phyloP scores from a whole-genome alignment of 2,113 vertebrate species.

The Arothron firmamentum region DNA sequence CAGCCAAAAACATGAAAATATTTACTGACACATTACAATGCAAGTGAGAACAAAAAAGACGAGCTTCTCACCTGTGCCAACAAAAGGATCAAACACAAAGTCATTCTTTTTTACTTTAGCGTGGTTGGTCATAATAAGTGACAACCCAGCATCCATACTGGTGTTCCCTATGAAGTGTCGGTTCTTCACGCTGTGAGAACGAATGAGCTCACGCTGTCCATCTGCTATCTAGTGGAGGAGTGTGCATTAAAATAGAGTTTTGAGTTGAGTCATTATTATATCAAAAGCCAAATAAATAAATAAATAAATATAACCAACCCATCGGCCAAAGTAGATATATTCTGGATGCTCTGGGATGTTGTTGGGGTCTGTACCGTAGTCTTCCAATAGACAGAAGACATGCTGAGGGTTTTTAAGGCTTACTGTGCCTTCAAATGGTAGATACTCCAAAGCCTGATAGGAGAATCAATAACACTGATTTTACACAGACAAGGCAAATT shows the following conservation, averaged over 20 bases:
- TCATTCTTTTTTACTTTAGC: constrained; percentile 90
- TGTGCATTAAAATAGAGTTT: not conserved
- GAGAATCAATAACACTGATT: not conserved
- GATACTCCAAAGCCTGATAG: constrained; percentile 86
- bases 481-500: not conserved
- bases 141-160: constrained; percentile 95
- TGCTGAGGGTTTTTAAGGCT: constrained; percentile 89
- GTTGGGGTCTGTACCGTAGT: constrained; percentile 92
- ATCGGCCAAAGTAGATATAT: constrained; percentile 92
- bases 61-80: constrained; percentile 86
- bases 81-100: constrained; percentile 95
- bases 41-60: not conserved
- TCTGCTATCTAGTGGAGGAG: constrained; percentile 83
- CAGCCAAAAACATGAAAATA: not conserved
- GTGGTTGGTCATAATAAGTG: constrained; percentile 97
- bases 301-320: constrained; percentile 79
- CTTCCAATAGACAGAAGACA: constrained; percentile 89
- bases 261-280: not conserved
- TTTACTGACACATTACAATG: not conserved
- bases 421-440: constrained; percentile 90
- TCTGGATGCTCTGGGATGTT: constrained; percentile 83
- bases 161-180: constrained; percentile 99
- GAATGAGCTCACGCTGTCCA: constrained; percentile 85
- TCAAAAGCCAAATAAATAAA: not conserved
- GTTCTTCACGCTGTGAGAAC: constrained; percentile 92